Base-by-base conservation (phyloP, 2,888 invertebrate genomes). In the Nasonovia ribisnigri region DNA sequence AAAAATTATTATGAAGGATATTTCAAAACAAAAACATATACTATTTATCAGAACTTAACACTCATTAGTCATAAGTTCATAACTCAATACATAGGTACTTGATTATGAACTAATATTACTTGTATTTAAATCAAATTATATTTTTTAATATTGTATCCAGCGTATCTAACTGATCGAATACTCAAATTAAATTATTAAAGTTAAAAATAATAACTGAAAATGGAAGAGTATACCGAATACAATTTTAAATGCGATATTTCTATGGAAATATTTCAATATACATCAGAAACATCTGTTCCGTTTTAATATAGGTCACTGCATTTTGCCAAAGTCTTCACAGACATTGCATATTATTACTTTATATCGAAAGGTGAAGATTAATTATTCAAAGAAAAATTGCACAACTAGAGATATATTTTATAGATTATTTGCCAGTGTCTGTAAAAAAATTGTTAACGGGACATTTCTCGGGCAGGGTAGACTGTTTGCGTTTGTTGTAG, bases 251-350 rank as follows among this genome's bases (percentile, higher is more conserved):
- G 57, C 57, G 26, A 87, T 42, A 88, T 92, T n/a, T 36, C 26
- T 16, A 48, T 29, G 42, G 87, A 46, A 51, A 92, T 51, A 24
- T 92, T 88, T 88, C 13, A 67, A 67, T 88, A 92, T 10, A 5
- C 67, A 87, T 60, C 6, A 60, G 51, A 88, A 88, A 54, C 92
- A 88, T 60, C 67, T 67, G 77, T 92, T 87, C 20, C 13, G 26
- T 77, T 92, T 87, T 92, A 92, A 92, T 92, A 88, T 87, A 67
- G 87, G 92, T 87, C 87, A 87, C n/a, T 67, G 60, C 46, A 43
- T 48, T 92, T 48, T 1, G 60, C 26, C 8, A 13, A 11, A 13
- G 16, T 84, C 36, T 77, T 36, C 48, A 24, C 77, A 90, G 48
- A 48, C 43, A 26, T 51, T 26, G 46, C 3, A 77, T 67, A 67